Evolutionary conservation across 2,888 invertebrate genomes (phyloP), one percentile per base, ranked within the genome.

Genomic region (Polyploca ridens): DNA sequence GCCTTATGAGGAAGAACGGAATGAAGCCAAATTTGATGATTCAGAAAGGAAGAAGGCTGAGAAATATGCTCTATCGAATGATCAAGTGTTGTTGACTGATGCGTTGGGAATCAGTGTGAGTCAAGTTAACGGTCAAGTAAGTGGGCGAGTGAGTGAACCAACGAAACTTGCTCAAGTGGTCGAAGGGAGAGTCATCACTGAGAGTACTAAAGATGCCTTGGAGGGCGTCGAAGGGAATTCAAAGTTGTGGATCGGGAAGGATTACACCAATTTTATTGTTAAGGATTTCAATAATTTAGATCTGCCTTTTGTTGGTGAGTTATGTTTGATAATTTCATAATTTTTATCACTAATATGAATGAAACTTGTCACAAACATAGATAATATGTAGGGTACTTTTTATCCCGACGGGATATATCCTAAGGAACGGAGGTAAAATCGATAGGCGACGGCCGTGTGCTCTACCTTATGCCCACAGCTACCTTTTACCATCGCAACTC

Each of bases 161-260:
- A 85, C 90, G 0, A 91, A 90, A 0, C 67, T 92, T 19, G 93
- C 94, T 0, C 84, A 90, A 83, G 94, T 85, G 69, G 93, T 78
- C 33, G 94, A 87, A 74, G 91, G 85, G 44, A 87, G 85, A 69
- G 92, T 84, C 2, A 88, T 85, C 13, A 94, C 93, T 0, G 93
- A 91, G 44, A 85, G 75, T 16, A 90, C 89, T 0, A 90, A 89
- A 57, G 86, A 89, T 54, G 85, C 77, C 0, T 63, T 90, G 66
- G 90, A 91, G 67, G 89, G 83, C 0, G 74, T 89, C 0, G 95
- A 96, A 77, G 97, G 97, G 0, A 96, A 96, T 63, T 96, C 97
- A 0, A 98, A 98, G 83, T 93, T 98, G 63, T 99, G 99, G 99
- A 96, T 98, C 62, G 99, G 99, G 66, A 99, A 99, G 89, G 99